Evolutionary conservation across 2,888 invertebrate genomes (phyloP).

Genomic region (Mayetiola destructor): DNA sequence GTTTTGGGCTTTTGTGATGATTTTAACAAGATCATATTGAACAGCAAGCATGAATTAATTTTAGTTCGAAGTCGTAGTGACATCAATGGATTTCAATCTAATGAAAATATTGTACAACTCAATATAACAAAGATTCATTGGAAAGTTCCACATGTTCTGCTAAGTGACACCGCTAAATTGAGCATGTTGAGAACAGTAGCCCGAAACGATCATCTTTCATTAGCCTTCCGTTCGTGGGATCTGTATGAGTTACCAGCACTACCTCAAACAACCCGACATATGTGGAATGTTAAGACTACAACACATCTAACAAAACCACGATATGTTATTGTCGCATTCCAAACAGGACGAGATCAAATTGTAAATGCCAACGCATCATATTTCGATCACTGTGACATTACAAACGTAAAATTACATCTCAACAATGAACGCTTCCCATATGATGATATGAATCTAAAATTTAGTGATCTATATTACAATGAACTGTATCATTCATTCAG

Average conservation of each 20-base stretch:
- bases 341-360: conserved; percentile 25
- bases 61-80: conserved; percentile 25
- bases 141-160: conserved; percentile 19
- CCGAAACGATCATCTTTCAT: conserved; percentile 9
- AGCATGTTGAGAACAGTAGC: conserved; percentile 15
- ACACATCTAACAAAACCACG: conserved; percentile 28
- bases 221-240: conserved; percentile 18
- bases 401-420: conserved; percentile 27
- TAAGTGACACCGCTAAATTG: conserved; percentile 16
- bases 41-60: conserved; percentile 30
- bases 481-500: conserved; percentile 23
- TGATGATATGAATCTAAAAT: conserved; percentile 25
- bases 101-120: conserved; percentile 16
- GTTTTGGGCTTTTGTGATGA: conserved; percentile 29
- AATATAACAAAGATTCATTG: conserved; percentile 20
- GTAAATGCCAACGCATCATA: conserved; percentile 20
- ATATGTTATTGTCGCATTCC: conserved; percentile 29
- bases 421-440: conserved; percentile 29
- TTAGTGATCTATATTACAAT: conserved; percentile 22
- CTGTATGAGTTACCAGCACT: conserved; percentile 17
- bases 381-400: conserved; percentile 23
- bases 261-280: conserved; percentile 22
- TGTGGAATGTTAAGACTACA: conserved; percentile 27
- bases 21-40: conserved; percentile 29
- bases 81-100: conserved; percentile 22